Evolutionary conservation across 2,797 vertebrate genomes (phyloP), one percentile per base, ranked within the genome.

Genomic region (Bovichtus diacanthus): DNA sequence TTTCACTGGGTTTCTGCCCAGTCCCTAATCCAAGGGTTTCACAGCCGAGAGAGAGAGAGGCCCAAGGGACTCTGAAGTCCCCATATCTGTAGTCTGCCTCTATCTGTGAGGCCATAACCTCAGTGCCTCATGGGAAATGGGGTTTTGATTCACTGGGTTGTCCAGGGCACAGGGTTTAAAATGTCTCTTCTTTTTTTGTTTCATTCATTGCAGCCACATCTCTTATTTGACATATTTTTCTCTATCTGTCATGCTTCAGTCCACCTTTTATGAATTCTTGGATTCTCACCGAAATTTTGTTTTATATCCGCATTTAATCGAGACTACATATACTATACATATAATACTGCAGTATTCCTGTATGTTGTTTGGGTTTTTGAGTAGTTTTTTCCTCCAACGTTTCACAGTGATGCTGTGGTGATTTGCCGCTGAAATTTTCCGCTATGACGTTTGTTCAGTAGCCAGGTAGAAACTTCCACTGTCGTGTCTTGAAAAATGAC

Each of bases 401-500:
- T 73, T 74, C 49, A 19, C 38, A 41, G 74, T 11, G 59, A 46
- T 3, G 59, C 63, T 18, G 10, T 13, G 12, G 34, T 54, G 46
- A 47, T 71, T 76, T 19, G 41, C 47, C 62, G 0, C 86, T 38
- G 58, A 71, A 39, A 6, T 47, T 39, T 6, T n/a, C n/a, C n/a
- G n/a, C 71, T 25, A 6, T 85, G 84, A 84, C 85, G 58, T 80
- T 86, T 84, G 15, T 79, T 83, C 84, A 60, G 83, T 88, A 86
- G 61, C 61, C 68, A 6, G 74, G 36, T 74, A 15, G 70, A 82
- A 76, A 86, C 76, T 74, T 77, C 55, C 47, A 9, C 34, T 47
- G 34, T 43, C 66, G 49, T 10, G 29, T 69, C 68, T 79, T 56
- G 0, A 39, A 64, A 79, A 83, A 87, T 78, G 41, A 43, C 12